phyloP scores from a whole-genome alignment of 2,797 vertebrate species.

The Anguilla megastoma region DNA sequence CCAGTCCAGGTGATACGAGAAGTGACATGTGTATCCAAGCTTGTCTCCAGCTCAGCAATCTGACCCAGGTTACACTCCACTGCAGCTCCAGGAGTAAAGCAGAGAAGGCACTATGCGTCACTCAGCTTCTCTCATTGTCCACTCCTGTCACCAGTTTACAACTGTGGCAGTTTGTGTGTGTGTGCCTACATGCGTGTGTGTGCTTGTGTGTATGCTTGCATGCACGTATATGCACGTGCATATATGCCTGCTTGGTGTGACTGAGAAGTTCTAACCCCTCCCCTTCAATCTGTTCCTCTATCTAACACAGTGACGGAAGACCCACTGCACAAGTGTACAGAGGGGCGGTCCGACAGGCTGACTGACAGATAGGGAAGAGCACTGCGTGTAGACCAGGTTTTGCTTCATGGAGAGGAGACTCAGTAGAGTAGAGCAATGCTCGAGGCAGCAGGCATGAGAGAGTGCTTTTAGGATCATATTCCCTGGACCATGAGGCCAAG shows the following conservation, averaged over 20 bases:
- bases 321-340: neutral
- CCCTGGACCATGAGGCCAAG: neutral
- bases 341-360: neutral
- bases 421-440: neutral
- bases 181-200: neutral
- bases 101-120: neutral
- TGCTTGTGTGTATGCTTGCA: neutral
- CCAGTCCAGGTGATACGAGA: slow-evolving; percentile 30
- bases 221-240: too few relatives aligned
- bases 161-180: neutral
- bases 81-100: slow-evolving; percentile 3
- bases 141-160: neutral
- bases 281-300: neutral
- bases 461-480: neutral
- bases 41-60: slow-evolving; percentile 41
- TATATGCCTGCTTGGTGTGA: neutral
- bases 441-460: neutral
- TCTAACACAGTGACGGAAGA: neutral
- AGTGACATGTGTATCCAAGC: slow-evolving; percentile 42
- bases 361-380: neutral
- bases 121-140: neutral
- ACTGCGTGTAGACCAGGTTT: neutral
- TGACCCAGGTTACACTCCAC: slow-evolving; percentile 44
- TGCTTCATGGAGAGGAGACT: neutral
- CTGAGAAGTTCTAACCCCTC: neutral